Base-by-base conservation (phyloP, 2,888 invertebrate genomes). In the Acanthoscelides obtectus region DNA sequence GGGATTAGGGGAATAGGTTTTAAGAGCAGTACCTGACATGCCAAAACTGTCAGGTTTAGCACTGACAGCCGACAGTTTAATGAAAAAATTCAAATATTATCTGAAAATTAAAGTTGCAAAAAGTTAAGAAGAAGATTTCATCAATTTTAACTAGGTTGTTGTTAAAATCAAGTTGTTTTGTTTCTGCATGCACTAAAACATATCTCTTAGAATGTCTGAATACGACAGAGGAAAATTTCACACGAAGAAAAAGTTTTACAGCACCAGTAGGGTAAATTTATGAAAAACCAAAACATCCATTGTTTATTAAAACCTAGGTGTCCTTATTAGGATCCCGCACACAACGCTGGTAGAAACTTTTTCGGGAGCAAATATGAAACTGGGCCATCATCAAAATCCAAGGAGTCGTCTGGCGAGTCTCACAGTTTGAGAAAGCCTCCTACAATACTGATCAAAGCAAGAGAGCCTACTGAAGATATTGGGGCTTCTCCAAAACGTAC, bases 361-460 rank as follows among this genome's bases (percentile, higher is more conserved):
- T 80, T 79, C 69, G 77, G 78, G 20, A 79, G 76, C 67, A 79
- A 79, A 74, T 76, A 27, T 21, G 75, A 74, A 20, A 67, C 66
- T 63, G 22, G 64, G 2, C 17, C 45, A 45, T 71, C 67, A 22
- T 72, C 70, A n/a, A 76, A 74, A 70, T 70, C 72, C 65, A 78
- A 69, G 66, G 83, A 75, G 22, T 65, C 71, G n/a, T 63, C 67
- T 4, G 22, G 22, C 22, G 25, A 66, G 8, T 76, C 76, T 19
- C 22, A 67, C 20, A 64, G 71, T 6, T 73, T 72, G n/a, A 76
- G 72, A 71, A 85, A 85, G 68, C 90, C 88, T 76, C 92, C 92
- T 0, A 92, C 92, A 20, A 91, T 93, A 77, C 88, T 93, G 77
- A 83, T 92, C 21, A 92, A 92, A 84, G 89, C 90, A 0, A 86